phyloP scores from a whole-genome alignment of 2,797 vertebrate species.

The Molossus molossus region DNA sequence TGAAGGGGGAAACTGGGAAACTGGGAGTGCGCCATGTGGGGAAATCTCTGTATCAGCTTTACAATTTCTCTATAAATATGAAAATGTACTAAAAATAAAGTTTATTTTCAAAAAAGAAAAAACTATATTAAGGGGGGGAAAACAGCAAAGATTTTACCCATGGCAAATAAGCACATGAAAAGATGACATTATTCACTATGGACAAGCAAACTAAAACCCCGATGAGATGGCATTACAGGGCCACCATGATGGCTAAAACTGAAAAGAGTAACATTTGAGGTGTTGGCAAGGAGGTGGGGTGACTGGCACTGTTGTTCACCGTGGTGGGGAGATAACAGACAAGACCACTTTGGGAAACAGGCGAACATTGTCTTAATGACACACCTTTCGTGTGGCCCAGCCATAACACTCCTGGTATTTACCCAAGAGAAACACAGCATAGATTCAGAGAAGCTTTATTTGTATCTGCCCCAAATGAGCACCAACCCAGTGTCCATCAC shows the following conservation, averaged over 20 bases:
- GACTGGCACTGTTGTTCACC: fast-evolving
- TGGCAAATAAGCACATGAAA: background rate
- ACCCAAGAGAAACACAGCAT: fast-evolving
- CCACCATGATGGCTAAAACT: fast-evolving
- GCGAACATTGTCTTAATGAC: background rate
- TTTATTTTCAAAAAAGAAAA: background rate
- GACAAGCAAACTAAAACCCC: background rate
- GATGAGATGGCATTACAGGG: fast-evolving
- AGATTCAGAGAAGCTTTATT: fast-evolving
- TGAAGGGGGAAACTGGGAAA: background rate
- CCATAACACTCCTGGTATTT: fast-evolving
- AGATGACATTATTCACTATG: background rate
- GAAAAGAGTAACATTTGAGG: fast-evolving
- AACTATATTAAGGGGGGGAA: background rate
- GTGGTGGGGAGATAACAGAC: too few relatives aligned
- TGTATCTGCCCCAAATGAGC: too few relatives aligned
- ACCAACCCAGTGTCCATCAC: too few relatives aligned
- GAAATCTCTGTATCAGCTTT: background rate
- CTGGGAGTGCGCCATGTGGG: background rate
- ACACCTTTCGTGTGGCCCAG: background rate
- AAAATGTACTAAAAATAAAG: background rate
- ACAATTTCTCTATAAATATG: background rate
- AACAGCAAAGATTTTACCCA: background rate
- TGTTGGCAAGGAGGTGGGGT: fast-evolving
- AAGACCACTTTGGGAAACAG: too few relatives aligned